A percentile compares a stretch with the other conserved stretches of the same genome.
Evolutionary conservation across 2,113 vertebrate species (phyloP).

Genomic region (Boleophthalmus pectinirostris): DNA sequence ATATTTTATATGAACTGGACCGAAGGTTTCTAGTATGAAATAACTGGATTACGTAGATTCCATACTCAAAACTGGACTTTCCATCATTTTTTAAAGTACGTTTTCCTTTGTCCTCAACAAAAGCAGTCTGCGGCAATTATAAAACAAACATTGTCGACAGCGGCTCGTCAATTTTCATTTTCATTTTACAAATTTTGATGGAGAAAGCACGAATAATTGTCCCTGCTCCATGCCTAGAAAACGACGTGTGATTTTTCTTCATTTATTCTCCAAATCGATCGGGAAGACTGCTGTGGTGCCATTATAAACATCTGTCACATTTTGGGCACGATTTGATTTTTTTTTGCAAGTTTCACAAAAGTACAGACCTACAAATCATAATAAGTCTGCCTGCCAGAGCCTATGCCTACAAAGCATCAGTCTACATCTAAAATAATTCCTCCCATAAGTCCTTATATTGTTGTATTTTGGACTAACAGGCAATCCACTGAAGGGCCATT

Average conservation of each 20-base stretch:
- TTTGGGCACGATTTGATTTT: background rate
- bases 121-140: background rate
- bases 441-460: background rate
- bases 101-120: background rate
- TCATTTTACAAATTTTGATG: background rate
- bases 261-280: background rate
- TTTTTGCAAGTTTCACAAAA: background rate
- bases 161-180: background rate
- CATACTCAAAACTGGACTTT: background rate
- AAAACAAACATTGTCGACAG: constrained; percentile 6
- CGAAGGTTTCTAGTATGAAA: too few relatives aligned
- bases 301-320: constrained; percentile 9
- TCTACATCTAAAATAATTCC: background rate
- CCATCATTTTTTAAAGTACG: background rate
- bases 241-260: background rate
- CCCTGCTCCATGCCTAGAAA: background rate
- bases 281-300: background rate
- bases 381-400: background rate
- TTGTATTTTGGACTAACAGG: background rate
- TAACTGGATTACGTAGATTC: too few relatives aligned
- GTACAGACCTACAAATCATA: background rate
- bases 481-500: background rate
- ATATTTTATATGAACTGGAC: too few relatives aligned
- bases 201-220: constrained; percentile 2
- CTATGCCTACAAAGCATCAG: background rate